phyloP scores from a whole-genome alignment of 1,140 invertebrate genomes.

The Aphaenogaster rudis region DNA sequence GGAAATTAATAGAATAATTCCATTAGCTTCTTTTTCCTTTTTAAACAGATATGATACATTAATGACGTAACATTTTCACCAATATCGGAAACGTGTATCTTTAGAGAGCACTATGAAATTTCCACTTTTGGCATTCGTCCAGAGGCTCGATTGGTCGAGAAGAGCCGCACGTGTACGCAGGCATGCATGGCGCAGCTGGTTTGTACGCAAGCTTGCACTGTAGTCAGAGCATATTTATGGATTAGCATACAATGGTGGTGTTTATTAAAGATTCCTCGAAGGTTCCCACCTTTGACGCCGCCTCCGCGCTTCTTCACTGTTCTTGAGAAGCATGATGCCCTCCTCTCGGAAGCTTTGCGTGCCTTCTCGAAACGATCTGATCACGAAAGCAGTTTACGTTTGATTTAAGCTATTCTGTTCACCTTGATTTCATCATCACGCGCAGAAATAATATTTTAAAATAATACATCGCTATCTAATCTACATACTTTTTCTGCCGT shows the following conservation, averaged over 20 bases:
- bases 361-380: constrained; percentile 55
- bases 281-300: constrained; percentile 74
- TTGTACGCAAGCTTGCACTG: constrained; percentile 77
- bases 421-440: background rate
- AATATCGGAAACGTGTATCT: constrained; percentile 65
- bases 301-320: constrained; percentile 66
- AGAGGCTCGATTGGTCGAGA: constrained; percentile 69
- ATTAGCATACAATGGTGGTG: constrained; percentile 78
- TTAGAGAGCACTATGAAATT: constrained; percentile 69
- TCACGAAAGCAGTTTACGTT: constrained; percentile 12
- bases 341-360: constrained; percentile 56
- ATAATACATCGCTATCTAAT: background rate
- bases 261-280: constrained; percentile 79
- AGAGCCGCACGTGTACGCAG: constrained; percentile 73
- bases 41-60: background rate
- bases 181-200: constrained; percentile 74
- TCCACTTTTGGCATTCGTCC: constrained; percentile 79
- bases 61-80: constrained; percentile 41
- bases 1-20: background rate
- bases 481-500: background rate
- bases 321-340: constrained; percentile 62
- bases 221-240: constrained; percentile 76
- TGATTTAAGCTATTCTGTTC: background rate
- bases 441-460: background rate
- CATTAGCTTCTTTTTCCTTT: background rate